Evolutionary conservation across 2,888 invertebrate species (phyloP).

Genomic region (Latrodectus hesperus): DNA sequence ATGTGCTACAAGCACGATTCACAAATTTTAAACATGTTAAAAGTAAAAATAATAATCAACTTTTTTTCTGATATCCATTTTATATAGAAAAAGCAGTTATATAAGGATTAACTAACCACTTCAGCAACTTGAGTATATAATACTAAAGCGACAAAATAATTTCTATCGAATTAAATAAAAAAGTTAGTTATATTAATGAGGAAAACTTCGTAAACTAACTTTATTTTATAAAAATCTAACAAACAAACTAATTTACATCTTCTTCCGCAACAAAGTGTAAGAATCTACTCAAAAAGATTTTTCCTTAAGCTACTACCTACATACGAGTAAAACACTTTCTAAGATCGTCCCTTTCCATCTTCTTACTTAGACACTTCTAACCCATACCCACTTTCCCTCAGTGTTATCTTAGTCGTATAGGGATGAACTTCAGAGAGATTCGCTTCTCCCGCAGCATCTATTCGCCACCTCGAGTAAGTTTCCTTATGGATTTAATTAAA

Average conservation of each 20-base stretch:
- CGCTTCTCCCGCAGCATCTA: neutral
- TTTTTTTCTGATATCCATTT: no score
- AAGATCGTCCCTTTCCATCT: conserved; percentile 9
- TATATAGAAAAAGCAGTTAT: no score
- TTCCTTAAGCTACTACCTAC: conserved; percentile 11
- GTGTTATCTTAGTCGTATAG: conserved; percentile 54
- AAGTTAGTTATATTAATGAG: no score
- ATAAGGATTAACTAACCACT: no score
- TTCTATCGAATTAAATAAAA: no score
- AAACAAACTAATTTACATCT: neutral
- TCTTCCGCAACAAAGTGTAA: neutral
- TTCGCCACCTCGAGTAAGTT: conserved; percentile 18
- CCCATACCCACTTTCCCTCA: conserved; percentile 16
- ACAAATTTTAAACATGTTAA: no score
- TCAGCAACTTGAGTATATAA: no score
- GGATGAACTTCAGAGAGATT: conserved; percentile 45
- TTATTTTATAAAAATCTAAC: no score
- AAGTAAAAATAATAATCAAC: no score
- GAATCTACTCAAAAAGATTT: neutral
- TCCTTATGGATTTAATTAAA: conserved; percentile 69
- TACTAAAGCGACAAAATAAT: no score
- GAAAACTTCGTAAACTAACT: no score
- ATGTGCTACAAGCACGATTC: no score
- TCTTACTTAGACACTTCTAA: conserved; percentile 22
- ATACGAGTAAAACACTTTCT: neutral